Evolutionary conservation across 2,797 vertebrate genomes (phyloP).

Genomic region (Morus bassanus): DNA sequence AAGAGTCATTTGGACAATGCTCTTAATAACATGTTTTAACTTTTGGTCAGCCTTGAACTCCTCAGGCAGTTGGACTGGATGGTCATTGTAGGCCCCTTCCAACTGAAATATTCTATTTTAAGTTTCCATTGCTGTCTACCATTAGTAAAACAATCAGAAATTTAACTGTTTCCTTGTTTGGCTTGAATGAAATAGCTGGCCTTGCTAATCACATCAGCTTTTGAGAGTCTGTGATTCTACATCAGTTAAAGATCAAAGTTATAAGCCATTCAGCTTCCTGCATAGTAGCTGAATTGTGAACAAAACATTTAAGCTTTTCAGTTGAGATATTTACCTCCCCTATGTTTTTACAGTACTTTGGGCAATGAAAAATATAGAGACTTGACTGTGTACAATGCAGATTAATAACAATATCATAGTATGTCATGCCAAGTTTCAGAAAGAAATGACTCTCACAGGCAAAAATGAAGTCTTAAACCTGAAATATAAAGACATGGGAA

Average conservation of each 20-base stretch:
- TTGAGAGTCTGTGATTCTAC: not conserved
- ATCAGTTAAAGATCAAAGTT: not conserved
- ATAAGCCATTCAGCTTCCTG: not conserved
- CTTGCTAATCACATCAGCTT: not conserved
- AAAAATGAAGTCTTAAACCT: not conserved
- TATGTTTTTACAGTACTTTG: not conserved
- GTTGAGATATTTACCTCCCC: not conserved
- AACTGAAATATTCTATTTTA: not conserved
- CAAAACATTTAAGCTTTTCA: not conserved
- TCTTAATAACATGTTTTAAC: not conserved
- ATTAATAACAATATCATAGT: not conserved
- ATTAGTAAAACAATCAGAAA: not conserved
- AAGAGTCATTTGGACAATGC: not conserved
- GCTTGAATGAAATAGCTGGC: not conserved
- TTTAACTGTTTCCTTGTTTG: not conserved
- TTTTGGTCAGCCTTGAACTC: not conserved
- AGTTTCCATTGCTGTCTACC: not conserved
- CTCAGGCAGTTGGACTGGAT: not conserved
- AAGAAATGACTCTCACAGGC: not conserved
- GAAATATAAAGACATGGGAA: not conserved
- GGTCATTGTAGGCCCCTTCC: not conserved
- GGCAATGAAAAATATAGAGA: not conserved
- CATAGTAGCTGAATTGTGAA: not conserved
- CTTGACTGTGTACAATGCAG: not conserved
- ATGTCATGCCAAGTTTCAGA: not conserved